Base-by-base conservation (phyloP, 2,888 invertebrate species). In the Autographa gamma region DNA sequence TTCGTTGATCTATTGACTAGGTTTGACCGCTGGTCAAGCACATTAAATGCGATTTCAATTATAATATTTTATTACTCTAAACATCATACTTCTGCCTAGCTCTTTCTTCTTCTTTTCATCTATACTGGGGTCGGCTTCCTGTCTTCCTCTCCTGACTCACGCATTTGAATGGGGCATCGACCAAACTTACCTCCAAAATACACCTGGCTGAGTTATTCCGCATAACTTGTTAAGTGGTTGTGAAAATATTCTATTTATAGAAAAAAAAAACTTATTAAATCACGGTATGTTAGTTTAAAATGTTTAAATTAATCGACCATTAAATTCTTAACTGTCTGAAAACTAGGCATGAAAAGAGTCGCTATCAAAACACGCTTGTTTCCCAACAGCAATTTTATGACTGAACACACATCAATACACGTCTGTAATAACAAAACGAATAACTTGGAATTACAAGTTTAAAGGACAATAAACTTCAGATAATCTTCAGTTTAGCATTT, bases 1-100 rank as follows among this genome's bases (percentile, higher is more conserved):
- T 38, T 38, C 25, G 31, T 58, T 76, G 56, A 74, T 71, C 56
- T 66, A 59, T n/a, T 2, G 48, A 48, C n/a, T n/a, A 48, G 48
- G n/a, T 43, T n/a, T 48, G 48, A 48, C 48, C 48, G 7, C 7
- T n/a, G 48, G n/a, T n/a, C 48, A 48, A 48, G 48, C n/a, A 48
- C 7, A 2, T 48, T 7, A n/a, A n/a, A 5, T 48, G 48, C 48
- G 5, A 48, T n/a, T 48, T n/a, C n/a, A 48, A 48, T n/a, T 48
- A 48, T 48, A 48, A 48, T 38, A 38, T n/a, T 48, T 48, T 6
- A 48, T 48, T 48, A n/a, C 48, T 48, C n/a, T 48, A 6, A 48
- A 48, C 43, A 38, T 11, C 0, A 11, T 38, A 38, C 38, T 38
- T 38, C 38, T 11, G 38, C 38, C 11, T 8, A 38, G 9, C 38